phyloP scores from a whole-genome alignment of 2,888 invertebrate genomes.

The Tridacna crocea region DNA sequence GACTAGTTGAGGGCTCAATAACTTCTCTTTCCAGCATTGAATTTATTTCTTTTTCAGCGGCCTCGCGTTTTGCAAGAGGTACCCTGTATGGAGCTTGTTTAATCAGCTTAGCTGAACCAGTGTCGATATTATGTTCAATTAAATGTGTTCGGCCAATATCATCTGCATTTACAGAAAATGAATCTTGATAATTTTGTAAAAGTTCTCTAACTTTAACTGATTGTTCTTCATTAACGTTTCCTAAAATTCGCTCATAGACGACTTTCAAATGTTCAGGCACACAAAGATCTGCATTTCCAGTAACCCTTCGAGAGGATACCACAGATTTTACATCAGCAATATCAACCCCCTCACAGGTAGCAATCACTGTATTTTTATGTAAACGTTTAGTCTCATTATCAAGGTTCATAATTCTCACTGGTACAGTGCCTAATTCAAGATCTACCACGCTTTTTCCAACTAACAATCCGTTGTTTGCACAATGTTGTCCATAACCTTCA shows the following conservation, averaged over 20 bases:
- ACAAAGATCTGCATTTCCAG: too few species aligned
- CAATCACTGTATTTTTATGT: too few species aligned
- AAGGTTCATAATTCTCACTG: too few species aligned
- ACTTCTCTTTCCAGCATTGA: constrained; percentile 34
- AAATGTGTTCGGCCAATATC: constrained; percentile 37
- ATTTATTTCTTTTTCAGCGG: constrained; percentile 33
- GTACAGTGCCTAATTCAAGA: too few species aligned
- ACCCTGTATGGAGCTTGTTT: constrained; percentile 26
- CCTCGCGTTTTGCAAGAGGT: constrained; percentile 27
- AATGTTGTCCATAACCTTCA: too few species aligned
- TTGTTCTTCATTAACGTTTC: constrained; percentile 30
- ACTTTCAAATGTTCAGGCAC: constrained; percentile 36
- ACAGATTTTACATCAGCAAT: too few species aligned
- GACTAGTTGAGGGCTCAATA: constrained; percentile 35
- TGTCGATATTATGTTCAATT: constrained; percentile 26
- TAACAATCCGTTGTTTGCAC: too few species aligned
- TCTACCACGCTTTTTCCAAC: too few species aligned
- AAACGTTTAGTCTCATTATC: too few species aligned
- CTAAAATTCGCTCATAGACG: constrained; percentile 15
- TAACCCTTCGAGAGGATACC: too few species aligned
- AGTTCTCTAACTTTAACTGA: constrained; percentile 29
- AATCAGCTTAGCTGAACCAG: constrained; percentile 22
- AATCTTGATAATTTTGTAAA: constrained; percentile 39
- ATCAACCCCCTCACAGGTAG: too few species aligned
- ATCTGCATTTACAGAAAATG: constrained; percentile 35